phyloP scores from a whole-genome alignment of 2,888 invertebrate species.

The Megalurothrips usitatus region DNA sequence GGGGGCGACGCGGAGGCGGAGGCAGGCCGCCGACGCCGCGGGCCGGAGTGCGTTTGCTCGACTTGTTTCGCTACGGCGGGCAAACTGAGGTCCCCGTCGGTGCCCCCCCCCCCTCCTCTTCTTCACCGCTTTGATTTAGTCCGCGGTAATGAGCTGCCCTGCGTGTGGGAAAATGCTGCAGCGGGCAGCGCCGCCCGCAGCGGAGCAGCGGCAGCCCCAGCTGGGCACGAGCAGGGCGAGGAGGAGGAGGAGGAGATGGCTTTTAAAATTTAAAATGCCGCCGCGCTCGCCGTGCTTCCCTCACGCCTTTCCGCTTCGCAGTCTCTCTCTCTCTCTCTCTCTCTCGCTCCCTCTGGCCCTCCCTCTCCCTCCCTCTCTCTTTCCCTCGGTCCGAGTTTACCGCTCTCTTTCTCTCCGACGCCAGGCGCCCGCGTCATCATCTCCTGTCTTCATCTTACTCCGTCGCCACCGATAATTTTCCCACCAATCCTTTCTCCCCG shows the following conservation, averaged over 20 bases:
- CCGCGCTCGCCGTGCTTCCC: background rate
- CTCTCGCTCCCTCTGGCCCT: background rate
- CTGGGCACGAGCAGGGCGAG: background rate
- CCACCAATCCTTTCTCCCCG: no score
- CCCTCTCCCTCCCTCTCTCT: background rate
- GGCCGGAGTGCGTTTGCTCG: background rate
- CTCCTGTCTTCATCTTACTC: no score
- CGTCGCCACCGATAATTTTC: no score
- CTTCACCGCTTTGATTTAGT: constrained; percentile 6
- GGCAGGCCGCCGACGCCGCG: background rate
- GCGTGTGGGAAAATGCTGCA: constrained; percentile 8
- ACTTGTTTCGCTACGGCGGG: constrained; percentile 12
- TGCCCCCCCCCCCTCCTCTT: background rate
- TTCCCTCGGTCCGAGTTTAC: no score
- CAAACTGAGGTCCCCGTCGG: background rate
- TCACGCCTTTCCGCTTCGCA: background rate
- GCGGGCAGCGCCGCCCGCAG: background rate
- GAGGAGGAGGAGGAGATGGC: background rate
- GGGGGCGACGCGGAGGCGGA: background rate
- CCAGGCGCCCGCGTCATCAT: no score
- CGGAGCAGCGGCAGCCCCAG: background rate
- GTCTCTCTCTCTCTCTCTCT: background rate
- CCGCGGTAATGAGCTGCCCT: constrained; percentile 2
- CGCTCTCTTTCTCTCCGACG: no score
- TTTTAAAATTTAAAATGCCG: constrained; percentile 17